These are phyloP conservation scores for Phallusia fumigata DNA, from an alignment of 23 tunicate genomes.

Conservation along the genomic window DNA sequence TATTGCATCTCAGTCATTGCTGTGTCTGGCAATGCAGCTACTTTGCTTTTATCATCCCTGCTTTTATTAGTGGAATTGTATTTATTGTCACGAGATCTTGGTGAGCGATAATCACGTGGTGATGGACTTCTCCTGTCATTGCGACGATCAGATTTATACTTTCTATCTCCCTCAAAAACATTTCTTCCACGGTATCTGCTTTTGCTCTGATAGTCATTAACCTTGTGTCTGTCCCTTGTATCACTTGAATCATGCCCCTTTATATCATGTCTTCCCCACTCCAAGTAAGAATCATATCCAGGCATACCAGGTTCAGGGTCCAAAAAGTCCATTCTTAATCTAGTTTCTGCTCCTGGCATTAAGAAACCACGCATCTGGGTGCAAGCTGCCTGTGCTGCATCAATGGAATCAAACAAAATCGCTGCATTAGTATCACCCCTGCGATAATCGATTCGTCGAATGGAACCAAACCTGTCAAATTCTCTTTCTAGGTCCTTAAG, in stretches of 20 bases:
- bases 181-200: slow-evolving; percentile 1
- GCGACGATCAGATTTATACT: neutral
- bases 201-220: neutral
- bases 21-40: slow-evolving; percentile 29
- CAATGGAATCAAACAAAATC: slow-evolving; percentile 84
- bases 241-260: slow-evolving; percentile 23
- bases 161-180: slow-evolving; percentile 14
- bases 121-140: neutral
- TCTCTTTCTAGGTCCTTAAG: slow-evolving; percentile 71
- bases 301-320: slow-evolving; percentile 75
- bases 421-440: slow-evolving; percentile 67
- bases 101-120: neutral
- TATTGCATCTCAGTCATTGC: slow-evolving; percentile 68
- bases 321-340: slow-evolving; percentile 82
- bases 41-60: neutral
- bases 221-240: neutral
- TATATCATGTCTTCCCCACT: slow-evolving; percentile 46
- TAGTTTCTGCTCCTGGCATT: slow-evolving; percentile 84
- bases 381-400: slow-evolving; percentile 94
- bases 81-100: neutral
- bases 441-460: slow-evolving; percentile 77
- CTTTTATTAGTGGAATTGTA: neutral
- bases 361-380: slow-evolving; percentile 92
- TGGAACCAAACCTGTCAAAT: slow-evolving; percentile 95
- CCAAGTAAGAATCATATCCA: slow-evolving; percentile 47